Conservation (phyloP, 2,797 vertebrate species). For the Tadarida brasiliensis region DNA sequence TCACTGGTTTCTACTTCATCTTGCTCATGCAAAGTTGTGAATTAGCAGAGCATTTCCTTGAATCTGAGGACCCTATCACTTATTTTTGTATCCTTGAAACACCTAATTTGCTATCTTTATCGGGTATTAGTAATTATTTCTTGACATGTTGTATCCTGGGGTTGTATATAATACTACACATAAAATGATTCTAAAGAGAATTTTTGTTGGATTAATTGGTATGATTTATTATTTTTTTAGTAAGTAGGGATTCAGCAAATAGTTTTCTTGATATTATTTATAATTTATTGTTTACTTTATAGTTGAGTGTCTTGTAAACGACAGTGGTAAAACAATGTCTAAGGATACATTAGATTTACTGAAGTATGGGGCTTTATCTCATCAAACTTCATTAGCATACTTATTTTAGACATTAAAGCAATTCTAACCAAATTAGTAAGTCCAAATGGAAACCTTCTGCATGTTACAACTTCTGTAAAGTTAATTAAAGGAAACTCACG, state of each 20-base stretch:
- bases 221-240: constrained; percentile 15
- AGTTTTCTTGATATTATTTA: constrained; percentile 42
- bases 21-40: background rate
- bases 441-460: constrained; percentile 8
- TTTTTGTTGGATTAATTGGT: constrained; percentile 37
- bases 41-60: background rate
- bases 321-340: constrained; percentile 12
- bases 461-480: background rate
- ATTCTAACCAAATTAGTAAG: constrained; percentile 58
- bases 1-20: background rate
- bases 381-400: constrained; percentile 46
- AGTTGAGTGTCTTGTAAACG: background rate
- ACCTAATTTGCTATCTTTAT: background rate
- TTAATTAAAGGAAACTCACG: constrained; percentile 50
- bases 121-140: background rate
- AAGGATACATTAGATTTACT: background rate
- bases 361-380: background rate
- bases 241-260: constrained; percentile 24
- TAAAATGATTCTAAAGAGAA: constrained; percentile 61
- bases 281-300: constrained; percentile 40
- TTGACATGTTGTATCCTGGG: background rate
- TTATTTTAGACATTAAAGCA: constrained; percentile 48
- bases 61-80: background rate
- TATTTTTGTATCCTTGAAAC: background rate
- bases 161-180: background rate